These are phyloP conservation scores for Ptychadena robeensis DNA, from an alignment of 2,797 vertebrate species.

Conservation along the genomic window DNA sequence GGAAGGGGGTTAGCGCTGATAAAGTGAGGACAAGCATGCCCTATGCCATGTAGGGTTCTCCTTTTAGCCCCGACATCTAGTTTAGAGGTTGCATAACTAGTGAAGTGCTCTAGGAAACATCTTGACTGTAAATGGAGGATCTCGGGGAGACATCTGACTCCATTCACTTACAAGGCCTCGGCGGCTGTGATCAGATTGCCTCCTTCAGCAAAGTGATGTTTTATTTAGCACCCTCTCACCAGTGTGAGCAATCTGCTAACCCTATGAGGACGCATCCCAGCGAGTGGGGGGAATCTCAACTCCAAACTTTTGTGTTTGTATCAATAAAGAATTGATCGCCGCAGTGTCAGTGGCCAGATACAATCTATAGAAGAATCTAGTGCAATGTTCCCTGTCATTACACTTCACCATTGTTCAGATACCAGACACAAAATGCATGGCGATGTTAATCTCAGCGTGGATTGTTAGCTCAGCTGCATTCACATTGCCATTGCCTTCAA, in stretches of 20 bases:
- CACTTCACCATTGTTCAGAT: too few relatives aligned
- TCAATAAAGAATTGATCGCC: neutral
- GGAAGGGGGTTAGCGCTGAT: too few relatives aligned
- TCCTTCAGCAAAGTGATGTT: conserved; percentile 49
- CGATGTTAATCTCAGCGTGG: too few relatives aligned
- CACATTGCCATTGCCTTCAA: too few relatives aligned
- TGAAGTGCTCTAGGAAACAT: conserved; percentile 28
- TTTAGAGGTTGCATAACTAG: conserved; percentile 10
- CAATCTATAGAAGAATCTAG: neutral
- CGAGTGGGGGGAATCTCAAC: too few relatives aligned
- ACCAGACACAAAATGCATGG: too few relatives aligned
- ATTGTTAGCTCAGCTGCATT: too few relatives aligned
- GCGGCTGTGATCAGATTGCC: conserved; percentile 21
- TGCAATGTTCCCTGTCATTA: neutral
- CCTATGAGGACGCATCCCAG: conserved; percentile 48
- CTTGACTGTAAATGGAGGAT: conserved; percentile 23
- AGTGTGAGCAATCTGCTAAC: conserved; percentile 48
- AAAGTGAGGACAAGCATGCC: too few relatives aligned
- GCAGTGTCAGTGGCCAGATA: neutral
- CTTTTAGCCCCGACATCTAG: neutral
- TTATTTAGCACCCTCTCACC: conserved; percentile 54
- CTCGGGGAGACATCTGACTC: neutral
- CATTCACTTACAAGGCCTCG: conserved; percentile 15
- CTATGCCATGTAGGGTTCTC: too few relatives aligned
- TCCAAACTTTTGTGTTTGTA: neutral